Evolutionary conservation across 2,113 vertebrate genomes (phyloP), one percentile per base, ranked within the genome.

Genomic region (Orientallactaga bullata): DNA sequence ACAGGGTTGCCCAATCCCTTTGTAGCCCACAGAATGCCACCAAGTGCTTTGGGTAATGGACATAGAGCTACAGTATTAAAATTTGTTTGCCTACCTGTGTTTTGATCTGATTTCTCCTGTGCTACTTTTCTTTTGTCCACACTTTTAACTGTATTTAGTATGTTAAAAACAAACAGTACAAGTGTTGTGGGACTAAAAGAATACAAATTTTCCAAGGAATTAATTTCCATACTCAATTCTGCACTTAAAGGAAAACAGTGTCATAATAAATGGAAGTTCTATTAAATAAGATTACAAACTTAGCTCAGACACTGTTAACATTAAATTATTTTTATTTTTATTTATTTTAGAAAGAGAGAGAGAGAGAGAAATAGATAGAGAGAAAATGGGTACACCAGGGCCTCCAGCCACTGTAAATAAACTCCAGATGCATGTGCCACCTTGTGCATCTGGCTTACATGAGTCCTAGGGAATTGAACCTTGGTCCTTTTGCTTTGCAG

Each of bases 91-190:
- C 26, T 26, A 63, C 63, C 24, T 35, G n/a, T n/a, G n/a, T n/a
- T n/a, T n/a, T n/a, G n/a, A n/a, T n/a, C n/a, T n/a, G n/a, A n/a
- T n/a, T n/a, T n/a, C n/a, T n/a, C n/a, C n/a, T n/a, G n/a, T n/a
- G n/a, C n/a, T n/a, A n/a, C n/a, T n/a, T n/a, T n/a, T n/a, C n/a
- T n/a, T n/a, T n/a, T 16, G 72, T 3, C 4, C 10, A 2, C 55
- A 39, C n/a, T 60, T 88, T 95, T 86, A 78, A n/a, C 58, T 65
- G 13, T 80, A 91, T 95, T 95, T 89, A 94, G 94, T 95, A 94
- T 94, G 96, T 95, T 94, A 93, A 93, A 96, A 97, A 96, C 68
- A 28, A 95, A 93, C 9, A 77, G 71, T 93, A 88, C 89, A 97
- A 97, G 96, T 91, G 77, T 84, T 28, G 71, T 93, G n/a, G n/a